Conservation (phyloP, 2,888 invertebrate species). For the Melikaiella ostensackeni region DNA sequence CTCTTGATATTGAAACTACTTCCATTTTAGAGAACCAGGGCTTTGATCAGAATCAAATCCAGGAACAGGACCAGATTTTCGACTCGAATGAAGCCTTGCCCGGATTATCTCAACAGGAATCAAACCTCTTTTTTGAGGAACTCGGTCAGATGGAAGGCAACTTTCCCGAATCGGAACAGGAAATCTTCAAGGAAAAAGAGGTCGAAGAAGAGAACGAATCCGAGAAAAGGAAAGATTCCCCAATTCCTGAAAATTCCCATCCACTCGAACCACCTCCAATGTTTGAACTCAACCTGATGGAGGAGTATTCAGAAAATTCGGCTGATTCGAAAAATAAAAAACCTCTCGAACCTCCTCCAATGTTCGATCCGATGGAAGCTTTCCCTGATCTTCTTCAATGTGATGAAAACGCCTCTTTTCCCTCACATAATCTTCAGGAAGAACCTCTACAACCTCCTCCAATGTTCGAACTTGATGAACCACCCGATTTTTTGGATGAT, state of each 20-base stretch:
- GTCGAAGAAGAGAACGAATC: not conserved
- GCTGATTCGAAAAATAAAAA: not conserved
- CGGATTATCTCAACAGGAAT: conserved; percentile 25
- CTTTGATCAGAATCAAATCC: conserved; percentile 8
- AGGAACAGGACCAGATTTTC: conserved; percentile 12
- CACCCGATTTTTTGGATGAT: not conserved
- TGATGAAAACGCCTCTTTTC: not conserved
- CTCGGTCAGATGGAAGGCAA: conserved; percentile 27
- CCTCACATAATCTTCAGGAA: not conserved
- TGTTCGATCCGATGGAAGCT: conserved; percentile 22
- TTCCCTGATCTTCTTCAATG: conserved; percentile 4
- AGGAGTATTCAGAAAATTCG: not conserved
- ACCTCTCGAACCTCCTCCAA: conserved; percentile 19
- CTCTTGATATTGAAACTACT: too few relatives aligned
- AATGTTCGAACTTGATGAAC: conserved; percentile 15
- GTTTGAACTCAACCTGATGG: conserved; percentile 43
- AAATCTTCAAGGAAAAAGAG: not conserved
- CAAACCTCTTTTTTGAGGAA: conserved; percentile 27
- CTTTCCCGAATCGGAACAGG: not conserved
- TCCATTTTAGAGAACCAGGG: too few relatives aligned
- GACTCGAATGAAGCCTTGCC: conserved; percentile 22
- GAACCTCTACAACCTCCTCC: conserved; percentile 6
- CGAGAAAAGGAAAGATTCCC: not conserved
- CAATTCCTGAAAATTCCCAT: conserved; percentile 39
- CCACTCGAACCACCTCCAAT: conserved; percentile 42